Percentiles rank a stretch among this genome's conserved stretches.
Evolutionary conservation across 2,113 vertebrate genomes (phyloP).

Genomic region (Loxodonta africana): DNA sequence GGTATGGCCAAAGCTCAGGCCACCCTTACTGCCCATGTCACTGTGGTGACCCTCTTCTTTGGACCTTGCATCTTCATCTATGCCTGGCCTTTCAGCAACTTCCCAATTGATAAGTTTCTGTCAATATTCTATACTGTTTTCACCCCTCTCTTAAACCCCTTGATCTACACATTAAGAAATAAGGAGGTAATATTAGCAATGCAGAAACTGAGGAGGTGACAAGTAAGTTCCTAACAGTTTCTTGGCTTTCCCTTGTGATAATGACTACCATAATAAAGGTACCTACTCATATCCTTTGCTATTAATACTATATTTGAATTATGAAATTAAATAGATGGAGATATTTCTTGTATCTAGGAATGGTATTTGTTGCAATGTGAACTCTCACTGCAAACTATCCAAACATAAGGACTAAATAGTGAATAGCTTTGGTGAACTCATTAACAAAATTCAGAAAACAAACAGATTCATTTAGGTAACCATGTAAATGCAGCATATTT

Average conservation of each 20-base stretch:
- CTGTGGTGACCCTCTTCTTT: conserved; percentile 18
- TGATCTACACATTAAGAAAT: too few species aligned
- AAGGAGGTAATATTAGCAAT: conserved; percentile 44
- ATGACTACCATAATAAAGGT: neutral
- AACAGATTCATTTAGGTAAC: neutral
- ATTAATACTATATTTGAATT: neutral
- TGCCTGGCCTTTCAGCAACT: too few species aligned
- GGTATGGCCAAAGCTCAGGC: neutral
- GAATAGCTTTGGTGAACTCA: too few species aligned
- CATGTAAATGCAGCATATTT: too few species aligned
- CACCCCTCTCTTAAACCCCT: too few species aligned
- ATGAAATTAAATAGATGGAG: neutral
- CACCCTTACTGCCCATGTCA: conserved; percentile 5
- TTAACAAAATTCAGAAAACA: too few species aligned
- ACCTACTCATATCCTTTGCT: too few species aligned
- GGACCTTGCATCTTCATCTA: conserved; percentile 32
- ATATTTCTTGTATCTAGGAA: neutral
- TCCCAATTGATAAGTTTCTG: too few species aligned
- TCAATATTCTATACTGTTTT: too few species aligned
- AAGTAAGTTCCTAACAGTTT: neutral
- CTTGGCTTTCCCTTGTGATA: too few species aligned
- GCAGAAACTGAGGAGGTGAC: neutral
- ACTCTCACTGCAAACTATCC: too few species aligned
- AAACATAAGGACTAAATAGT: too few species aligned
- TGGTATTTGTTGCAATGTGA: neutral